A percentile compares a stretch with the other conserved stretches of the same genome.
phyloP scores from a whole-genome alignment of 2,797 vertebrate species.

The Tadarida brasiliensis region DNA sequence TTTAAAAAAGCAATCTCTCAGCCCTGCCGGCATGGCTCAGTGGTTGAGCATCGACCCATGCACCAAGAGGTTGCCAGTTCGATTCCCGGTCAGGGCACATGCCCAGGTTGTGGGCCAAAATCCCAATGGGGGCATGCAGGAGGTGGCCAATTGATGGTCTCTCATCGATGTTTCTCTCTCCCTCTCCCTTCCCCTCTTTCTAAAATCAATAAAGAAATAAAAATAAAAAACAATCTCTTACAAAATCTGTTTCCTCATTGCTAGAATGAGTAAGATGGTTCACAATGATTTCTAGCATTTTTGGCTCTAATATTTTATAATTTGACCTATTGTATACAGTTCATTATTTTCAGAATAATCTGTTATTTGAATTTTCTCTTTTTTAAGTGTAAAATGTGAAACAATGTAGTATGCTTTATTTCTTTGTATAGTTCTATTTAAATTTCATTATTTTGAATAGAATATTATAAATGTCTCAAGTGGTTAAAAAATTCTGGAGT shows the following conservation, averaged over 20 bases:
- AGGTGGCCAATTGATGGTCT: too few species aligned
- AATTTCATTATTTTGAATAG: conserved; percentile 38
- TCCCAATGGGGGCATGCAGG: too few species aligned
- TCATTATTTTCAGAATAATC: neutral
- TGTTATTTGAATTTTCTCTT: neutral
- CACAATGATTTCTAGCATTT: conserved; percentile 7
- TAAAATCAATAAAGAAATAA: too few species aligned
- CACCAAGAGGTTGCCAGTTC: too few species aligned
- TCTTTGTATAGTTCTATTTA: conserved; percentile 5
- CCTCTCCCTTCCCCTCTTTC: too few species aligned
- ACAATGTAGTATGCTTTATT: conserved; percentile 5
- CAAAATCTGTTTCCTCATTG: conserved; percentile 12
- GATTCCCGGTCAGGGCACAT: too few species aligned
- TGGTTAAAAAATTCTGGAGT: neutral
- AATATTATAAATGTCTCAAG: conserved; percentile 32
- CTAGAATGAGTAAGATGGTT: neutral
- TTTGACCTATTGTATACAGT: conserved; percentile 5
- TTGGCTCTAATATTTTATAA: conserved; percentile 25
- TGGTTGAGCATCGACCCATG: too few species aligned
- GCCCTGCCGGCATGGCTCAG: too few species aligned
- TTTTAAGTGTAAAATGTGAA: conserved; percentile 48
- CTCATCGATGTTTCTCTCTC: too few species aligned
- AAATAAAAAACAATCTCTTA: conserved; percentile 13
- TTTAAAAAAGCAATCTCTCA: conserved; percentile 26
- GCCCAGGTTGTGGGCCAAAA: too few species aligned